Conservation (phyloP, 2,113 vertebrate genomes). For the Tragelaphus strepsiceros region DNA sequence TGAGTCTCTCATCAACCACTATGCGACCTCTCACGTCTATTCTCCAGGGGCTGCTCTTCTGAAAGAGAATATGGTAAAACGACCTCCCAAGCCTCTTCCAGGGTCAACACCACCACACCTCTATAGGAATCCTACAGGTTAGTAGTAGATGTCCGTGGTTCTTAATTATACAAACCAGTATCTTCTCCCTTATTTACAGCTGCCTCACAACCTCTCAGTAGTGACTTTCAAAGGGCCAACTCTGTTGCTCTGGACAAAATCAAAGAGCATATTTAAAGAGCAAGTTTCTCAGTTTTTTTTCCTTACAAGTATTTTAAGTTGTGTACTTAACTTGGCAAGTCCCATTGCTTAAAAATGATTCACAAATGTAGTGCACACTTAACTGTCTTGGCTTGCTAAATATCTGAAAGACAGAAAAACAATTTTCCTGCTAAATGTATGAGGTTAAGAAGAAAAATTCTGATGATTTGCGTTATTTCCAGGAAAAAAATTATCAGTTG, state of each 20-base stretch:
- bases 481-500: not conserved
- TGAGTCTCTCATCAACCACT: not conserved
- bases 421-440: not conserved
- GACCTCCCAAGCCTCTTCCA: not conserved
- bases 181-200: not conserved
- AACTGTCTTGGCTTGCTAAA: not conserved
- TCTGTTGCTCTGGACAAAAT: not conserved
- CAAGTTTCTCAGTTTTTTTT: not conserved
- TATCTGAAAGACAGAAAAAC: not conserved
- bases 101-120: not conserved
- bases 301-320: conserved; percentile 9
- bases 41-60: not conserved
- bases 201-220: not conserved
- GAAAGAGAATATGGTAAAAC: not conserved
- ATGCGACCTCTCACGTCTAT: not conserved
- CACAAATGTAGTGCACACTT: not conserved
- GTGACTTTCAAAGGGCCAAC: not conserved
- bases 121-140: not conserved
- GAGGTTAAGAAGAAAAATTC: not conserved
- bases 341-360: not conserved
- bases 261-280: not conserved
- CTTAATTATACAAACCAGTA: not conserved
- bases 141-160: not conserved
- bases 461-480: not conserved
- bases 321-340: not conserved